Evolutionary conservation across 2,888 invertebrate genomes (phyloP), one percentile per base, ranked within the genome.

Genomic region (Andrena bucephala): DNA sequence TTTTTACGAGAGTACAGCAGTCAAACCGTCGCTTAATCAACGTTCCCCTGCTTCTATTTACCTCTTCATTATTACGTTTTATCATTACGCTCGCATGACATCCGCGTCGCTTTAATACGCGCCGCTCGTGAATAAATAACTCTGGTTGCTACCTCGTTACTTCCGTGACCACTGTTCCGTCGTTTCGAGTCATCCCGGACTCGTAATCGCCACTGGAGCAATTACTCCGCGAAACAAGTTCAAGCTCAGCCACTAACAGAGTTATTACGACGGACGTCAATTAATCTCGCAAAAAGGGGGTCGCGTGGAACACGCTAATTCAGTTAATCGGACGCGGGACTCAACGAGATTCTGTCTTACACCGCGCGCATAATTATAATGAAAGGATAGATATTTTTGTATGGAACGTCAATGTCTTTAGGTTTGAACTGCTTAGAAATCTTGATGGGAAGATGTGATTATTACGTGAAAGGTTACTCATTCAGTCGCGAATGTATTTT

Each of bases 151-250:
- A 13, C 42, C 57, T 27, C 7, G 65, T 75, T 48, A 24, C 50
- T 77, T 75, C 76, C 59, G 20, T 76, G 4, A 29, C 48, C 24
- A 48, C 57, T 59, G 77, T 50, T 50, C 31, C 16, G 24, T 20
- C 24, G 65, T 54, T 13, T 13, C 3, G 27, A 59, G 48, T 33
- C 10, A 48, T 16, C 54, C 16, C 62, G 24, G 52, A n/a, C 31
- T 16, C 27, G 75, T 57, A 50, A n/a, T 62, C 75, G 24, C 42
- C 63, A 29, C 42, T 29, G 31, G 65, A 74, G 77, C 76, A 65
- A 77, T 77, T 77, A 65, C 65, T 33, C 24, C n/a, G 31, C 10
- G 33, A 48, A 59, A 48, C 65, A 33, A 24, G 74, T 77, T 62
- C 48, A 63, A 36, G 36, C 10, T 16, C 29, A 31, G 42, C 33